Evolutionary conservation across 2,113 vertebrate genomes (phyloP), one percentile per base, ranked within the genome.

Genomic region (Nothocercus nigrocapillus): DNA sequence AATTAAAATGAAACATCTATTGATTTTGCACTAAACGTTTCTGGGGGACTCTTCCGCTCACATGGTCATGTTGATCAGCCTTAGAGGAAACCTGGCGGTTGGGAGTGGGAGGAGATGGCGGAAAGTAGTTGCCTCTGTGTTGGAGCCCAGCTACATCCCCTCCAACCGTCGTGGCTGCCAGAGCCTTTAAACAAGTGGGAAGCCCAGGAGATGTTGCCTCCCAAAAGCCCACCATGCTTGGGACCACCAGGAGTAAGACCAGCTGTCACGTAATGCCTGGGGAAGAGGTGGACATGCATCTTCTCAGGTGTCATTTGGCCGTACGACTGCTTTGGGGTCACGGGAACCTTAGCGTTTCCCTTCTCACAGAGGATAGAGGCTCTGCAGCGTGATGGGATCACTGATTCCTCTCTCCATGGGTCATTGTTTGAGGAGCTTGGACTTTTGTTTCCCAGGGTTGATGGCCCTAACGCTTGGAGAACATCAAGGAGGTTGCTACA

Each of bases 201-300:
- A 30, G 16, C 15, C 27, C 54, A 30, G 15, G 54, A 56, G 54
- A 56, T 56, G 54, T 56, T 56, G 54, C 27, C 54, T 56, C 27
- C 54, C 9, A 5, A 30, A 28, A 30, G 16, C 27, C 14, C 54
- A 30, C 54, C 28, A 30, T 11, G 12, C 15, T 56, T 25, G 54
- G 14, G 25, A 15, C 51, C 51, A 53, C 51, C 51, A 53, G 28
- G 8, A 51, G 7, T 13, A 4, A 8, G 42, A 14, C 36, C 14
- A 49, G 30, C 44, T 5, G 22, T 53, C 22, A 13, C 6, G 6
- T 53, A 25, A 25, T 53, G 51, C 25, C 51, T 28, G 53, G 54
- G 15, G 14, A 36, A 22, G n/a, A 36, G 32, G 34, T 62, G 59
- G 19, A 24, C 7, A 14, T 2, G 0, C 8, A 0, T 9, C 14